Conservation (phyloP, 2,113 vertebrate species). For the Labeo catla region DNA sequence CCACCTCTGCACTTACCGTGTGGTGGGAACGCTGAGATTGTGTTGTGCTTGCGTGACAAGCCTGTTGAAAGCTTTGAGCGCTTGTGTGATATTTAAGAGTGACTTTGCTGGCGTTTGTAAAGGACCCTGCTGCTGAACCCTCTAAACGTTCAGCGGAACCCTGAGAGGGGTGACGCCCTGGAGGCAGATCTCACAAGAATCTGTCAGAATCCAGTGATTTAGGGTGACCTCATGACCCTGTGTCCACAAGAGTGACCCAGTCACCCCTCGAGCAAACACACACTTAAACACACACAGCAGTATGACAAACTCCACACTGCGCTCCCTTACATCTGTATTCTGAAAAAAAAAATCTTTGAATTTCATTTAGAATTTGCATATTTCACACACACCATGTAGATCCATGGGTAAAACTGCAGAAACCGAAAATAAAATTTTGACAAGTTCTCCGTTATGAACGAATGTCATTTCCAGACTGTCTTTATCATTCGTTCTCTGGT, state of each 20-base stretch:
- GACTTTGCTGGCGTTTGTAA: neutral
- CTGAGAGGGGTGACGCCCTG: neutral
- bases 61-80: slow-evolving; percentile 21
- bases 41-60: slow-evolving; percentile 16
- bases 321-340: neutral
- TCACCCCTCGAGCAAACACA: slow-evolving; percentile 8
- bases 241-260: slow-evolving; percentile 32
- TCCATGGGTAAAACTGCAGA: neutral
- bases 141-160: slow-evolving; percentile 12
- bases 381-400: neutral
- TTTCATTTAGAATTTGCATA: neutral
- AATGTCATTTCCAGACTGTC: neutral
- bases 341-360: no score
- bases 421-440: no score
- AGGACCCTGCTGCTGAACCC: neutral
- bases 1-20: neutral
- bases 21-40: neutral
- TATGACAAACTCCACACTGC: neutral
- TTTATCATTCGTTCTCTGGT: neutral
- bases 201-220: slow-evolving; percentile 39
- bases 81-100: slow-evolving; percentile 29
- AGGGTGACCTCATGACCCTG: slow-evolving; percentile 11
- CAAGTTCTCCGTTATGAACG: neutral
- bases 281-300: neutral
- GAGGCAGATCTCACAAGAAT: slow-evolving; percentile 21